Evolutionary conservation across 2,888 invertebrate species (phyloP).

Genomic region (Synanthedon andrenaeformis): DNA sequence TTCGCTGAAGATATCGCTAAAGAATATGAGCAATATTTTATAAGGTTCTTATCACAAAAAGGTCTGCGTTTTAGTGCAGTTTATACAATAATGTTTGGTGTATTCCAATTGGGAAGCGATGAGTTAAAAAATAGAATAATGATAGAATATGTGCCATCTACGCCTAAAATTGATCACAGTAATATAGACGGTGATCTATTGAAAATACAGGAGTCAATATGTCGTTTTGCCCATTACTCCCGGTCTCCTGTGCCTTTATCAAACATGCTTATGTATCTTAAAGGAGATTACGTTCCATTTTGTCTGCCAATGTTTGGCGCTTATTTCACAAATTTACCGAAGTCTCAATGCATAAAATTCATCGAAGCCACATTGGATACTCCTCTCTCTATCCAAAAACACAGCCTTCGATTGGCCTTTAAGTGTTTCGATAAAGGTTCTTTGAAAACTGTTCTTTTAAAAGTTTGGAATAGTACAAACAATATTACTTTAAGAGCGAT

Average conservation of each 20-base stretch:
- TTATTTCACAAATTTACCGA: slow-evolving; percentile 26
- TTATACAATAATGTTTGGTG: slow-evolving; percentile 19
- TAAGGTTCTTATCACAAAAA: neutral
- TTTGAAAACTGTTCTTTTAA: slow-evolving; percentile 12
- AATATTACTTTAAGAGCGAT: slow-evolving; percentile 29
- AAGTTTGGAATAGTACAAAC: slow-evolving; percentile 29
- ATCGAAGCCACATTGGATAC: slow-evolving; percentile 23
- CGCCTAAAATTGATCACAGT: slow-evolving; percentile 24
- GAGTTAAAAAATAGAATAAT: slow-evolving; percentile 21
- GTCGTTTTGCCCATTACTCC: slow-evolving; percentile 24
- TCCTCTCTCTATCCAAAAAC: slow-evolving; percentile 37
- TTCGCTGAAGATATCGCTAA: slow-evolving; percentile 29
- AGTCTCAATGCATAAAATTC: slow-evolving; percentile 20
- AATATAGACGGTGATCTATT: slow-evolving; percentile 14
- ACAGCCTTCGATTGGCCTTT: slow-evolving; percentile 36
- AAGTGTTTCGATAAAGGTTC: slow-evolving; percentile 23
- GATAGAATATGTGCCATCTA: slow-evolving; percentile 23
- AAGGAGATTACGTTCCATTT: slow-evolving; percentile 32
- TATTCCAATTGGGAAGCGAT: slow-evolving; percentile 26
- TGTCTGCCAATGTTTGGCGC: slow-evolving; percentile 30
- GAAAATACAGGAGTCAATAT: slow-evolving; percentile 29
- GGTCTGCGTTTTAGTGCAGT: neutral
- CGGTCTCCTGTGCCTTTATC: slow-evolving; percentile 31
- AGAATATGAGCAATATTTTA: slow-evolving; percentile 20
- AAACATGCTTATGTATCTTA: slow-evolving; percentile 21